A percentile compares a stretch with the other conserved stretches of the same genome.
Conservation (phyloP, 1,140 invertebrate genomes). For the Diorhabda elongata region DNA sequence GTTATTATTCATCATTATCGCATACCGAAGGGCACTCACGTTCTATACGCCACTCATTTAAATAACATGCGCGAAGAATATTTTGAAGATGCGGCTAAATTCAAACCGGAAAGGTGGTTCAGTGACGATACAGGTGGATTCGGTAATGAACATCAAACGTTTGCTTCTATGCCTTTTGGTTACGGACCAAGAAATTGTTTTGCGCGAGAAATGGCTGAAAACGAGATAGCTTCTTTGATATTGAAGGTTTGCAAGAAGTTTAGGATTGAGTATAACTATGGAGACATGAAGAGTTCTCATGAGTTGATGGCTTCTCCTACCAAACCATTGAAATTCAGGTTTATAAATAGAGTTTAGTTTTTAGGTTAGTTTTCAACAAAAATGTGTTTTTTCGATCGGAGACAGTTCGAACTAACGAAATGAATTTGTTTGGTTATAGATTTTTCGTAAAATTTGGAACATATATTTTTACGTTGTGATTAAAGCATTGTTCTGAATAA, state of each 20-base stretch:
- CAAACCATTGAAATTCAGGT: conserved; percentile 58
- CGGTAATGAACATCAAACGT: conserved; percentile 35
- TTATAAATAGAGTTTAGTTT: conserved; percentile 52
- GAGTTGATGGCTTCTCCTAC: conserved; percentile 56
- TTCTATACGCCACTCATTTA: conserved; percentile 69
- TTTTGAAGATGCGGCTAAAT: conserved; percentile 65
- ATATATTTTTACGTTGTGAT: no score
- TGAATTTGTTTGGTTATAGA: no score
- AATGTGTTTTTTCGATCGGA: no score
- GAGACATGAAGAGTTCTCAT: conserved; percentile 55
- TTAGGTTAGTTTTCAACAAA: not conserved
- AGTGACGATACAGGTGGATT: conserved; percentile 36
- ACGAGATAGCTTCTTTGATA: conserved; percentile 53
- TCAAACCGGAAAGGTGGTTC: conserved; percentile 68
- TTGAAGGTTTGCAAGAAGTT: conserved; percentile 58
- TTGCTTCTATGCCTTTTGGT: conserved; percentile 59
- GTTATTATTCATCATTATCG: conserved; percentile 58
- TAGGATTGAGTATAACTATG: conserved; percentile 62
- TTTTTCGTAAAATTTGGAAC: no score
- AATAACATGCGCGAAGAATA: conserved; percentile 62
- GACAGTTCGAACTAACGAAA: no score
- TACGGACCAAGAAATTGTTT: conserved; percentile 57
- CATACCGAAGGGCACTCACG: conserved; percentile 60
- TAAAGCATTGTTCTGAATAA: no score
- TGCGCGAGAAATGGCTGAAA: conserved; percentile 57